These are phyloP conservation scores for Flexamia atlantica DNA, from an alignment of 2,888 invertebrate genomes.

Conservation along the genomic window DNA sequence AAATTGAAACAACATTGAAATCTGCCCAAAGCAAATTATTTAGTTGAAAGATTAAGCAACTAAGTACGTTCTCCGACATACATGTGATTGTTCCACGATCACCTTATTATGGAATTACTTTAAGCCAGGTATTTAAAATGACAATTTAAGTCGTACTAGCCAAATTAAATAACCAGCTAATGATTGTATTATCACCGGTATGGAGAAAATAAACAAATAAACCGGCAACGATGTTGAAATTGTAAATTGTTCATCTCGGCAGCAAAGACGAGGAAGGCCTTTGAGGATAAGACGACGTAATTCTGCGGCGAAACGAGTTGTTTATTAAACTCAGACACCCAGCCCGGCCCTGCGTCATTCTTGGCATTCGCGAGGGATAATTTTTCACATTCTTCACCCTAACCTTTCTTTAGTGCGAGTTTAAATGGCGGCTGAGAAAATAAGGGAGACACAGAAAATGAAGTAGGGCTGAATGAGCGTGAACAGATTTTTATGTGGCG, in stretches of 20 bases:
- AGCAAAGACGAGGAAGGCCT: constrained; percentile 38
- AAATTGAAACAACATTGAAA: no score
- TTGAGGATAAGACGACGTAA: constrained; percentile 53
- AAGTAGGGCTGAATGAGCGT: constrained; percentile 49
- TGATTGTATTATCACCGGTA: no score
- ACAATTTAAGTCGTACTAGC: no score
- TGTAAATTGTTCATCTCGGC: background rate
- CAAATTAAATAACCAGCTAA: no score
- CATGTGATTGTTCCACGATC: no score
- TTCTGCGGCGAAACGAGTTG: constrained; percentile 57
- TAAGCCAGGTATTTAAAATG: no score
- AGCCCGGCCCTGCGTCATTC: constrained; percentile 45
- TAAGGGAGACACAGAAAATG: constrained; percentile 53
- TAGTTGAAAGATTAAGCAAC: no score
- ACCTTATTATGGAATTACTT: no score
- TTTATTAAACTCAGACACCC: constrained; percentile 46
- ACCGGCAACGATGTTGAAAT: no score
- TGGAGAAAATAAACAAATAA: no score
- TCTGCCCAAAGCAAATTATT: no score
- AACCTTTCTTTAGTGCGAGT: constrained; percentile 31
- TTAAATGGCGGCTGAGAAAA: constrained; percentile 12
- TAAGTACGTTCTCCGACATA: no score
- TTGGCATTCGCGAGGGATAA: constrained; percentile 45
- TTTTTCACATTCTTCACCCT: constrained; percentile 58
- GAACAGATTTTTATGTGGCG: constrained; percentile 62